Base-by-base conservation (phyloP, 1,140 invertebrate genomes). In the Halotydeus destructor region DNA sequence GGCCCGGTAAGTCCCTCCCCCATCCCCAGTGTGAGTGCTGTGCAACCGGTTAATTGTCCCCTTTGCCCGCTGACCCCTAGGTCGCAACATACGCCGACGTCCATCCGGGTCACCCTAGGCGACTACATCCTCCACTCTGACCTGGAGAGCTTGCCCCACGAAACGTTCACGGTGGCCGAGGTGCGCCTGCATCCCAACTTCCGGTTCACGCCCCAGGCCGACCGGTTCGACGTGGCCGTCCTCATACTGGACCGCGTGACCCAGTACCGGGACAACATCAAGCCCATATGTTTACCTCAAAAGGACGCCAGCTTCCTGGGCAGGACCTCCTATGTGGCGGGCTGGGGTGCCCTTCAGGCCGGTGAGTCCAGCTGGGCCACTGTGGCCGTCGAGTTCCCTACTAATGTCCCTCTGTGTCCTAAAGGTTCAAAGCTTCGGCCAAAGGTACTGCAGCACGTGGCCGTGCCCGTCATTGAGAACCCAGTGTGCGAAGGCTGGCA, bases 81-180 rank as follows among this genome's bases (percentile, higher is more conserved):
- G 49, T 80, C 82, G 14, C 74, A 78, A 38, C 78, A 54, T 27
- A 52, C 46, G 30, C 50, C 83, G 2, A 67, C 76, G 43, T 81
- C 85, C 64, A 80, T 91, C 1, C 77, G 83, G 48, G 82, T 89
- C 18, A 89, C 82, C 0, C 66, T 91, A 5, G 84, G 84, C 3
- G 84, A 91, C 60, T 89, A 89, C 57, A 78, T 88, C 26, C 81
- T 91, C 46, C 88, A 89, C 61, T 85, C 82, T 0, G 80, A 83
- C 1, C 73, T 77, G 1, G 85, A 91, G 60, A 77, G 80, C 0
- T 57, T 88, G 33, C 81, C 80, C 1, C 81, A 82, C 1, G 83
- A 85, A 54, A 84, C 80, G 0, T 86, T 86, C 54, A 80, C 81
- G 2, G 84, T 88, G 2, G 65, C 76, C 14, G 71, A 78, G 47